Base-by-base conservation (phyloP, 2,113 vertebrate species). In the Platysternon megacephalum region DNA sequence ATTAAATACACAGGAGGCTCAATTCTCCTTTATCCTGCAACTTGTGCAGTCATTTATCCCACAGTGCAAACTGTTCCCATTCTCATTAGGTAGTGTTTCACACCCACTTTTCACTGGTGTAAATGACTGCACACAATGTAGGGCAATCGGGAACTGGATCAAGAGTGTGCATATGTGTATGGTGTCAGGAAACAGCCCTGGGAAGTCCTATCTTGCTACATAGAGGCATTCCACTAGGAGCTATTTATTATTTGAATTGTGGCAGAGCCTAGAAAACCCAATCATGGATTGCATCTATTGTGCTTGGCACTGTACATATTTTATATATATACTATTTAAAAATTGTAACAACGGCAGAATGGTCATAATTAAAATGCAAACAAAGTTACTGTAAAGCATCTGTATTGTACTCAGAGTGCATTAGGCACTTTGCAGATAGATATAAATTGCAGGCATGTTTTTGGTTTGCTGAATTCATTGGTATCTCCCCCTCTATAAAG, bases 311-410 rank as follows among this genome's bases (percentile, higher is more conserved):
- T 21, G 79, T 24, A 65, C 58, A 53, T 80, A 19, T 8, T 26
- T 56, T 97, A 97, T 97, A 58, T 58, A 97, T 96, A 91, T 26
- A 52, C 8, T 93, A 94, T 92, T 92, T 85, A 80, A 94, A 94
- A 88, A 95, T 97, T 97, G 96, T 97, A 97, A 95, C 95, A 94
- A 94, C 90, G 87, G 95, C 82, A 96, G 91, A 97, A 86, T 92
- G 95, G 95, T 87, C 79, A 74, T 93, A 95, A 93, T 93, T 92
- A 32, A 95, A 96, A 95, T 17, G 93, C 96, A 97, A 97, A 97
- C 95, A 96, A 94, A 94, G 90, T 94, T 95, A 49, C 95, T 93
- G 65, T 39, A 21, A 19, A 39, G 19, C 65, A 97, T 97, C 97
- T 95, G 89, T 79, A n/a, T 84, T 92, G 79, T 79, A 72, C 91